Base-by-base conservation (phyloP, 2,888 invertebrate genomes). In the Lycia hirtaria region DNA sequence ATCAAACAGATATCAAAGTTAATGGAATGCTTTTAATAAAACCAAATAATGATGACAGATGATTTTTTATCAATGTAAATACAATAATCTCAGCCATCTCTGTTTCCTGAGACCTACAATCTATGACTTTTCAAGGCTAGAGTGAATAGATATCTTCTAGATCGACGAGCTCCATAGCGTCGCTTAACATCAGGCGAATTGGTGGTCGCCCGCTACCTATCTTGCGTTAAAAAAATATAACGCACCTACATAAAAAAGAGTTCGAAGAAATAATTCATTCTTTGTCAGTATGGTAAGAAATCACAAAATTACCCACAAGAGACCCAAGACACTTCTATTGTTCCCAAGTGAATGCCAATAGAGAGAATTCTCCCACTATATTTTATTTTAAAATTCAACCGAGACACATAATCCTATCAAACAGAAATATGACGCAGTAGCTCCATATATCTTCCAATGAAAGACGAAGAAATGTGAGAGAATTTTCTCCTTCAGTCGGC, bases 341-440 rank as follows among this genome's bases (percentile, higher is more conserved):
- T 49, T 28, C 35, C 35, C 48, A 28, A 48, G 41, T 7, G 45
- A 47, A 26, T 41, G 14, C 43, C 37, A 19, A 41, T 43, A 40
- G 37, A 49, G 43, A 45, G 44, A 44, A 50, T 26, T 30, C 28
- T 22, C 4, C 26, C 38, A 24, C 48, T 49, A 53, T 52, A 55
- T 60, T 53, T 57, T 45, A 57, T 51, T 56, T 30, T n/a, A 45
- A 49, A 50, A 37, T 49, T 51, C 35, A 35, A 41, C 30, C 14
- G 37, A 52, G 55, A 50, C 50, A 64, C 40, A 57, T 56, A 56
- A 60, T 58, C 53, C 60, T 58, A 55, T 55, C 55, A 43, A 28
- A 56, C 48, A 58, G 38, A 60, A 51, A 51, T 55, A 60, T 60
- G 59, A 60, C 22, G 33, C 44, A 41, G 28, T 35, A n/a, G 14